A percentile compares a stretch with the other conserved stretches of the same genome.
These are phyloP conservation scores for Crenichthys baileyi DNA, from an alignment of 2,797 vertebrate genomes.

Conservation along the genomic window DNA sequence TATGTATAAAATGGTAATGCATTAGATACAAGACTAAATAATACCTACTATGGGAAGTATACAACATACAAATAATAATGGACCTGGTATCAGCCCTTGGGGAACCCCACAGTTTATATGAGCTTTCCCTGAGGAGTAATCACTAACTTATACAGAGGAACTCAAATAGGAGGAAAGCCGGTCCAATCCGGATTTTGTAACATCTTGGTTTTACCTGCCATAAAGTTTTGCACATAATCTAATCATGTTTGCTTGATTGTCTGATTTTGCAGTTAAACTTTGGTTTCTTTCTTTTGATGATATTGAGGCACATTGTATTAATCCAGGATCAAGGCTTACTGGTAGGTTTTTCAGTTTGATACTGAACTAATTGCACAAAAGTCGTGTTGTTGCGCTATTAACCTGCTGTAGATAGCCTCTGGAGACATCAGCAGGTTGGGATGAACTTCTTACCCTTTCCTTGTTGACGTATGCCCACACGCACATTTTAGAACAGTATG, in stretches of 20 bases:
- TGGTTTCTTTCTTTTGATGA: background rate
- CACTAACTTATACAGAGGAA: background rate
- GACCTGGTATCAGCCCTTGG: background rate
- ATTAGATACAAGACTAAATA: background rate
- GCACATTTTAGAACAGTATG: slow-evolving; percentile 14
- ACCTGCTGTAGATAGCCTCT: slow-evolving; percentile 29
- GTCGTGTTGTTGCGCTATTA: background rate
- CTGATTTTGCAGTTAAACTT: background rate
- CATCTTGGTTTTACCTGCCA: background rate
- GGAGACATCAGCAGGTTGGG: slow-evolving; percentile 49
- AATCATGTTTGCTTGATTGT: background rate
- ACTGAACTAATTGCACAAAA: slow-evolving; percentile 18
- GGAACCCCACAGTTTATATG: background rate
- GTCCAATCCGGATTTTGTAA: background rate
- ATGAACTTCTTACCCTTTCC: slow-evolving; percentile 45
- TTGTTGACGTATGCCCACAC: slow-evolving; percentile 29
- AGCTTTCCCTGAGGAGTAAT: background rate
- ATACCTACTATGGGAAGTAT: background rate
- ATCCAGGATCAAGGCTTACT: background rate
- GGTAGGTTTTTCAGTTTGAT: slow-evolving; percentile 18
- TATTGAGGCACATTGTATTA: background rate
- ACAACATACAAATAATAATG: background rate
- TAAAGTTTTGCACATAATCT: background rate
- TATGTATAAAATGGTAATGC: background rate
- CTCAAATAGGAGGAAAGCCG: background rate